Evolutionary conservation across 2,888 invertebrate genomes (phyloP).

Genomic region (Tetranychus truncatus): DNA sequence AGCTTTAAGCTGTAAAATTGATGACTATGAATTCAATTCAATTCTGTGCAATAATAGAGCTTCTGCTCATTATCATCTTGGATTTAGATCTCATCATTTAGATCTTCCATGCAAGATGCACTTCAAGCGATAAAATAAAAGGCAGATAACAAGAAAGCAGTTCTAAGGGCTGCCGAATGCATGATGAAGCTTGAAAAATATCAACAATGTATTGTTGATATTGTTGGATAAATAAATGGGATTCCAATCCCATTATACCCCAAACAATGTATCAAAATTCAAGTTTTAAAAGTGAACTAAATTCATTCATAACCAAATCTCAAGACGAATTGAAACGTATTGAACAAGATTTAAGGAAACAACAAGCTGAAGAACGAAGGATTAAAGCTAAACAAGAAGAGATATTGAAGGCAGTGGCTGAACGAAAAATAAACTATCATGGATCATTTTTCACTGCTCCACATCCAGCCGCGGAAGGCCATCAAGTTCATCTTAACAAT

Average conservation of each 20-base stretch:
- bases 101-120: constrained; percentile 59
- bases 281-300: constrained; percentile 13
- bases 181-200: constrained; percentile 47
- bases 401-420: constrained; percentile 36
- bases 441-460: constrained; percentile 39
- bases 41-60: constrained; percentile 77
- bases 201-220: constrained; percentile 49
- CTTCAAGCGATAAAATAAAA: constrained; percentile 55
- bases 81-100: constrained; percentile 46
- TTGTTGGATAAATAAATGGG: no score
- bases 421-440: constrained; percentile 29
- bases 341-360: constrained; percentile 25
- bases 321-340: constrained; percentile 22
- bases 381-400: constrained; percentile 31
- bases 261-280: no score
- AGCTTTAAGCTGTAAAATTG: constrained; percentile 59
- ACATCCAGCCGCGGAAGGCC: constrained; percentile 43
- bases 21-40: constrained; percentile 47
- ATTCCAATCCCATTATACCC: no score
- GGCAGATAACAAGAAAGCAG: constrained; percentile 56
- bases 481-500: constrained; percentile 34
- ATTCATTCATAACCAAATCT: constrained; percentile 5
- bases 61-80: constrained; percentile 63
- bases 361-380: background rate
- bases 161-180: constrained; percentile 48